These are phyloP conservation scores for Cliona cf. orientalis DNA, from an alignment of 37 sponge, comb jelly and placozoan species.

Conservation along the genomic window DNA sequence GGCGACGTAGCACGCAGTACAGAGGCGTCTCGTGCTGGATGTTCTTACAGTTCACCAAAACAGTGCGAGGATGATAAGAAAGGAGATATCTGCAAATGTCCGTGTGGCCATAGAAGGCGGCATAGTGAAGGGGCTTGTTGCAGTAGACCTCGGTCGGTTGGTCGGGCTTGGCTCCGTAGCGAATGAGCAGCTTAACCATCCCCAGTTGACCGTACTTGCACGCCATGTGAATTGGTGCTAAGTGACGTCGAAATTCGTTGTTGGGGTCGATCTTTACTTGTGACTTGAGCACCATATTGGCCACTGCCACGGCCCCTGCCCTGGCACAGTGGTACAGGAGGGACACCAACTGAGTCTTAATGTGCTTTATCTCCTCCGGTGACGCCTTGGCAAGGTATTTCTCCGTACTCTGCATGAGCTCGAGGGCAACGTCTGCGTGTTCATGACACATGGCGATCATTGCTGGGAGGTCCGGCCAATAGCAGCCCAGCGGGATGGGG, in stretches of 20 bases:
- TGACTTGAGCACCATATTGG: constrained; percentile 38
- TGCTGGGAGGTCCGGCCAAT: constrained; percentile 58
- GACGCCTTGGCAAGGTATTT: constrained; percentile 12
- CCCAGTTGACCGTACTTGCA: constrained; percentile 39
- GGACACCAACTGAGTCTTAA: constrained; percentile 48
- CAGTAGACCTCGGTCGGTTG: constrained; percentile 30
- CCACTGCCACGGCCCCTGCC: constrained; percentile 28
- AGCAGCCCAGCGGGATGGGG: constrained; percentile 44
- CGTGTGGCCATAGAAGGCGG: constrained; percentile 62
- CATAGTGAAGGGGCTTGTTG: constrained; percentile 79
- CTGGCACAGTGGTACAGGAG: constrained; percentile 48
- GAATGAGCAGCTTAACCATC: constrained; percentile 45
- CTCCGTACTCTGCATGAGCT: constrained; percentile 34
- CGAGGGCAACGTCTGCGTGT: constrained; percentile 25
- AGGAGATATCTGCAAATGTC: constrained; percentile 43
- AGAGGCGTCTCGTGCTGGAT: constrained; percentile 68
- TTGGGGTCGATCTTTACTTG: constrained; percentile 32
- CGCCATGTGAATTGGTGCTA: constrained; percentile 61
- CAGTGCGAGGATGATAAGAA: neutral
- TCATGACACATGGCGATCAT: constrained; percentile 36
- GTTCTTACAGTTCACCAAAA: constrained; percentile 52
- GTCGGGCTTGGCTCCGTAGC: constrained; percentile 27
- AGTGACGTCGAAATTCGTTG: constrained; percentile 20
- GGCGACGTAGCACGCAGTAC: constrained; percentile 62
- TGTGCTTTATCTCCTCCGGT: constrained; percentile 35